Percentiles rank a stretch among this genome's conserved stretches.
phyloP scores from a whole-genome alignment of 2,888 invertebrate species.

The Drosophila imparisetae region DNA sequence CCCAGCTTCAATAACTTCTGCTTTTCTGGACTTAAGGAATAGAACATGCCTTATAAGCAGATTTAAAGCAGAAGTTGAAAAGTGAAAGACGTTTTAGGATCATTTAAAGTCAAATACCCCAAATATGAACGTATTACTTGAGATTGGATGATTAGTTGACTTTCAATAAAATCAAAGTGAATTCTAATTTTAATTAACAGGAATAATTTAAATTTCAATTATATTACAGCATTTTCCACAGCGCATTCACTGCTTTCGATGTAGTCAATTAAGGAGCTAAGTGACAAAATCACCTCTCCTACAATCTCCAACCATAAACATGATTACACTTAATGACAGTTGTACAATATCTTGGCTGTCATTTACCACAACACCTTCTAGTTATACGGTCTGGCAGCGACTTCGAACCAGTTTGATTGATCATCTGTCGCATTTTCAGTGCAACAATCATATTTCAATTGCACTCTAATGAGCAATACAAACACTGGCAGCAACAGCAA shows the following conservation, averaged over 20 bases:
- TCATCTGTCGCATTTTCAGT: slow-evolving; percentile 68
- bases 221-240: neutral
- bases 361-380: slow-evolving; percentile 27
- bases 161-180: neutral
- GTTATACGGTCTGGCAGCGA: slow-evolving; percentile 7
- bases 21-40: neutral
- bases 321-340: slow-evolving; percentile 16
- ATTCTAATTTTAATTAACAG: neutral
- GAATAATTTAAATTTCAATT: neutral
- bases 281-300: neutral
- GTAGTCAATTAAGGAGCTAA: neutral
- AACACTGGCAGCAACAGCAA: slow-evolving; percentile 1
- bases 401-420: slow-evolving; percentile 69
- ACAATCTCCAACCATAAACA: neutral
- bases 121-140: neutral
- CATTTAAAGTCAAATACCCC: neutral
- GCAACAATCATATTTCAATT: slow-evolving; percentile 76
- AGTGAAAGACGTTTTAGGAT: neutral
- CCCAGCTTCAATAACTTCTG: neutral
- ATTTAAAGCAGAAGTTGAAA: neutral
- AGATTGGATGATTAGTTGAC: neutral
- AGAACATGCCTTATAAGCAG: neutral
- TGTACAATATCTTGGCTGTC: slow-evolving; percentile 31
- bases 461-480: slow-evolving; percentile 67
- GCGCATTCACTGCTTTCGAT: neutral